Evolutionary conservation across 2,797 vertebrate genomes (phyloP).

Genomic region (Diplodus sargus): DNA sequence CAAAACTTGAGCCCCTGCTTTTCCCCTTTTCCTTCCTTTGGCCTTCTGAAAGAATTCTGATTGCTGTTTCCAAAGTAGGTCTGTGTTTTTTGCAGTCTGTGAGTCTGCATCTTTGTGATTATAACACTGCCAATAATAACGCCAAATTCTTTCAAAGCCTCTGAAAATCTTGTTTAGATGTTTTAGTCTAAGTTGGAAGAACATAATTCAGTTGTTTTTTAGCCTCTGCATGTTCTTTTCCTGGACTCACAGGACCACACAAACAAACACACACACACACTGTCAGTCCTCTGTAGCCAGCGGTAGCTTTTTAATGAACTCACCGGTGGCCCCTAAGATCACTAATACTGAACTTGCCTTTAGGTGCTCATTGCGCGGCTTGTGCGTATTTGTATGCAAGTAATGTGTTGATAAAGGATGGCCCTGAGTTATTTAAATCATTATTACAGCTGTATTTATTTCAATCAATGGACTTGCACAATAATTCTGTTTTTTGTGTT

Average conservation of each 20-base stretch:
- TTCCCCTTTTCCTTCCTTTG: neutral
- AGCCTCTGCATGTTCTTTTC: conserved; percentile 56
- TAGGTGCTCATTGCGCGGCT: conserved; percentile 37
- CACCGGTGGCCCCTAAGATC: conserved; percentile 41
- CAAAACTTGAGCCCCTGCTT: neutral
- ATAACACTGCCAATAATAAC: neutral
- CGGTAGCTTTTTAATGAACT: conserved; percentile 66
- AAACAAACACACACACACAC: conserved; percentile 77
- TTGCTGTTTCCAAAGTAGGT: conserved; percentile 15
- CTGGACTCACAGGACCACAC: conserved; percentile 39
- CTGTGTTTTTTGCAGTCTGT: conserved; percentile 4
- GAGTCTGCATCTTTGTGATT: neutral
- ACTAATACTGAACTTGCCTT: conserved; percentile 52
- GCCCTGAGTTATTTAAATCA: conserved; percentile 37
- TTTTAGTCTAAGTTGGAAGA: conserved; percentile 73
- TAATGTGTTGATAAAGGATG: conserved; percentile 42
- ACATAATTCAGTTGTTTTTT: conserved; percentile 65
- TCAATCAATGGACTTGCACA: neutral
- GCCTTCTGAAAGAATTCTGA: conserved; percentile 9
- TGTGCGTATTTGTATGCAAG: conserved; percentile 50
- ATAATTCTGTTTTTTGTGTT: conserved; percentile 11
- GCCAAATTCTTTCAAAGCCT: neutral
- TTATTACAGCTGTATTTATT: conserved; percentile 20
- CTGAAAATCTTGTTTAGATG: conserved; percentile 7
- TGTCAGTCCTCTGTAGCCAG: conserved; percentile 51